These are phyloP conservation scores for Hippocampus abdominalis DNA, from an alignment of 2,113 vertebrate species.

Conservation along the genomic window DNA sequence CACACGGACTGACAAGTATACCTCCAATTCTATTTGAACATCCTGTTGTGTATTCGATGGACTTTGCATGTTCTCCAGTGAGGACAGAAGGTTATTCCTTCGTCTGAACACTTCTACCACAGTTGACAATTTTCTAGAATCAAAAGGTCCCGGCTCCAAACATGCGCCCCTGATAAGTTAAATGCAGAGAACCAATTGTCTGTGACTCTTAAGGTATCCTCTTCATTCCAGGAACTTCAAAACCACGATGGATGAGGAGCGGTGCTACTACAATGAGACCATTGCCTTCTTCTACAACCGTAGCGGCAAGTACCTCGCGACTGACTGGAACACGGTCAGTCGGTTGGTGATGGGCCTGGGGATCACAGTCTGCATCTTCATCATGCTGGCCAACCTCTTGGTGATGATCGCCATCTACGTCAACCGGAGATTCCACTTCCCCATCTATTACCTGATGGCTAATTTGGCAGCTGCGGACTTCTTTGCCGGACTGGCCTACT, in stretches of 20 bases:
- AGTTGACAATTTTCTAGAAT: not conserved
- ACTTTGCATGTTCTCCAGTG: not conserved
- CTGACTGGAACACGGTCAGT: conserved; percentile 94
- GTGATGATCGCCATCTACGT: conserved; percentile 99
- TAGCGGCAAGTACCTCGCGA: conserved; percentile 88
- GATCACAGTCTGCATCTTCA: conserved; percentile 98
- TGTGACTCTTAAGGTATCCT: not conserved
- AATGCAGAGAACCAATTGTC: not conserved
- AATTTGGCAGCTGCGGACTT: conserved; percentile 98
- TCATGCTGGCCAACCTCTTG: conserved; percentile 97
- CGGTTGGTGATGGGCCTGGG: conserved; percentile 97
- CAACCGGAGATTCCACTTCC: conserved; percentile 97
- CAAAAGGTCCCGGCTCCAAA: not conserved
- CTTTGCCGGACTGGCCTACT: conserved; percentile 97
- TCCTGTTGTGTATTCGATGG: not conserved
- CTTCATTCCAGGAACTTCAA: conserved; percentile 43
- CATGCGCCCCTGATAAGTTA: not conserved
- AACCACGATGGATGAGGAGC: conserved; percentile 75
- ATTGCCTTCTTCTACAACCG: conserved; percentile 98
- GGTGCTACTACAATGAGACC: conserved; percentile 98
- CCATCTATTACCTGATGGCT: conserved; percentile 99
- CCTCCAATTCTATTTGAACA: not conserved
- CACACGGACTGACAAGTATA: not conserved
- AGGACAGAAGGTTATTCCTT: not conserved
- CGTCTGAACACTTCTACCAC: too few relatives aligned